These are phyloP conservation scores for Trogon melanurus DNA, from an alignment of 2,113 vertebrate species.

Conservation along the genomic window DNA sequence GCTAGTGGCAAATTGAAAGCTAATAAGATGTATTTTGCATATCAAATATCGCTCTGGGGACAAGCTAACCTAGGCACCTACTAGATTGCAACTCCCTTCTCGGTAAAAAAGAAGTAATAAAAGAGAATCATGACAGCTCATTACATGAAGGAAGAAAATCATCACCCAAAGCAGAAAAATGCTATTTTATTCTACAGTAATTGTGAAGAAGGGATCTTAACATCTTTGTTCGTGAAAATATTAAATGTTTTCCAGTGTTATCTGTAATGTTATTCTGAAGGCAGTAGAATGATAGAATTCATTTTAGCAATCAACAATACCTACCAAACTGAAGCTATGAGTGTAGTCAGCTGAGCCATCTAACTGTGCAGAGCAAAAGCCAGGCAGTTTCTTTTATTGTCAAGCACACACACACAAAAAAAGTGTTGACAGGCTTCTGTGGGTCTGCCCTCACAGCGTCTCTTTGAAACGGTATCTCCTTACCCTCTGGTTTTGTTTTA, in stretches of 20 bases:
- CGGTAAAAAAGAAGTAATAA: slow-evolving; percentile 12
- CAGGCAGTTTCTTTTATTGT: neutral
- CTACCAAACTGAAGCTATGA: neutral
- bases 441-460: neutral
- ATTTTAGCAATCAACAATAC: neutral
- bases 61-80: neutral
- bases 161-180: slow-evolving; percentile 35
- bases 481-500: neutral
- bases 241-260: neutral
- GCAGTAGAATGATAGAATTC: neutral
- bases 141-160: slow-evolving; percentile 43
- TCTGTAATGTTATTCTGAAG: neutral
- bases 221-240: slow-evolving; percentile 14
- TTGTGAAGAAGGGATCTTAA: slow-evolving; percentile 11
- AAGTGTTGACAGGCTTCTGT: neutral
- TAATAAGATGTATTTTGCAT: slow-evolving; percentile 52
- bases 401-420: neutral
- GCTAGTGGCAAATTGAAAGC: slow-evolving; percentile 65
- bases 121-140: slow-evolving; percentile 46
- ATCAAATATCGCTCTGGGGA: slow-evolving; percentile 42
- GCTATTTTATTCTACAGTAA: slow-evolving; percentile 7
- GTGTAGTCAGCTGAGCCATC: neutral
- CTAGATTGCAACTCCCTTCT: slow-evolving; percentile 30
- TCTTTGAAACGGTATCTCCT: neutral
- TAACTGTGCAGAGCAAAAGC: neutral